A percentile compares a stretch with the other conserved stretches of the same genome.
phyloP scores from a whole-genome alignment of 2,888 invertebrate species.

The Trisateles emortualis region DNA sequence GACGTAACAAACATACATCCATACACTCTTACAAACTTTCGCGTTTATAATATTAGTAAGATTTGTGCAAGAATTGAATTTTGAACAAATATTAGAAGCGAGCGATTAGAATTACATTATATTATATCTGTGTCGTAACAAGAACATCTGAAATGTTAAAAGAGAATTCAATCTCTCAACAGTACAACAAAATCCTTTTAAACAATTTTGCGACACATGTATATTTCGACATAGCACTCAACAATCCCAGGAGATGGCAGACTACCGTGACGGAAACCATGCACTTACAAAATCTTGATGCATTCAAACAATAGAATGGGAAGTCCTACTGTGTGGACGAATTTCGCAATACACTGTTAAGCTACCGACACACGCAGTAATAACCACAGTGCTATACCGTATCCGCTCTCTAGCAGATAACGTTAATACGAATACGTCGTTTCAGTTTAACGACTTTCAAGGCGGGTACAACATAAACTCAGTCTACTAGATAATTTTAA shows the following conservation, averaged over 20 bases:
- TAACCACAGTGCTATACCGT: conserved; percentile 39
- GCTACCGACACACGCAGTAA: conserved; percentile 33
- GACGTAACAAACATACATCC: too few relatives aligned
- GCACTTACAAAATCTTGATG: conserved; percentile 68
- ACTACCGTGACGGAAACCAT: conserved; percentile 63
- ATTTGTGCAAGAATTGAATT: too few relatives aligned
- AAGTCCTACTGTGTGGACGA: conserved; percentile 61
- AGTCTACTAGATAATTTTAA: conserved; percentile 26
- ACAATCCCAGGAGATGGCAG: conserved; percentile 62
- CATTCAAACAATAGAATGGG: conserved; percentile 74
- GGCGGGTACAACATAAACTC: conserved; percentile 16
- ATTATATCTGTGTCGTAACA: too few relatives aligned
- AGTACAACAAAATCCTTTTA: conserved; percentile 11
- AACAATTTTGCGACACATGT: conserved; percentile 34
- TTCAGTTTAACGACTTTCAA: conserved; percentile 29
- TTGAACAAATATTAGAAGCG: too few relatives aligned
- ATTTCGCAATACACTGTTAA: conserved; percentile 63
- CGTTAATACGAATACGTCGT: conserved; percentile 37
- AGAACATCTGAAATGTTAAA: not conserved
- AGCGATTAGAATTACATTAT: too few relatives aligned
- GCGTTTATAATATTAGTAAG: too few relatives aligned
- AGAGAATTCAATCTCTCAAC: not conserved
- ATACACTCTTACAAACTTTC: too few relatives aligned
- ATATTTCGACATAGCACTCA: conserved; percentile 39
- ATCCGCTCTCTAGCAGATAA: conserved; percentile 58